These are phyloP conservation scores for Periplaneta americana DNA, from an alignment of 1,140 invertebrate species.

Conservation along the genomic window DNA sequence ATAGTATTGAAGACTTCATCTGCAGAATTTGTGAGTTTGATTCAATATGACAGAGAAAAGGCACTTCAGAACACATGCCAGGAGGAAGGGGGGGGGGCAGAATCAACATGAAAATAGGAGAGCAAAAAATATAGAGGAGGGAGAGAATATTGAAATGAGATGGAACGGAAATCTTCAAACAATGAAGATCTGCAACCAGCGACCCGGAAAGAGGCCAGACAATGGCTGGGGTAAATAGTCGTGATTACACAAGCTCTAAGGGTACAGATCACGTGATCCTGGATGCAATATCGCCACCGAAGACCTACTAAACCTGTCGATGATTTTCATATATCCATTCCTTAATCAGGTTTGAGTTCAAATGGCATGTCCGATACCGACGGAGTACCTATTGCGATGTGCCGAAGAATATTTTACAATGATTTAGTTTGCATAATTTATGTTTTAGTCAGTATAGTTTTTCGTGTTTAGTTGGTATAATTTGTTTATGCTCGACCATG, in stretches of 20 bases:
- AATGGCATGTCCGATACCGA: background rate
- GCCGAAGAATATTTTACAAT: background rate
- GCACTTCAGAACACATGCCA: background rate
- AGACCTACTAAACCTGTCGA: background rate
- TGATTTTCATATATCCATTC: background rate
- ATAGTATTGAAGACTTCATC: no score
- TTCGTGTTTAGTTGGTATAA: no score
- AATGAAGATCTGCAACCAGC: background rate
- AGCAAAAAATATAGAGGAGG: background rate
- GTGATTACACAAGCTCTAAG: background rate
- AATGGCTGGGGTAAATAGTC: background rate
- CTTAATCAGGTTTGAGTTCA: background rate
- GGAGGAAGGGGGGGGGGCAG: background rate
- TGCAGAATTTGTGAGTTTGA: no score
- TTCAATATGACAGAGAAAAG: background rate
- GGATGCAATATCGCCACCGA: background rate
- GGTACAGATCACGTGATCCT: background rate
- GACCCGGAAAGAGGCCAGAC: background rate
- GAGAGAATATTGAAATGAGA: background rate
- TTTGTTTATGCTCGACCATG: no score
- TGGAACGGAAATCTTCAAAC: background rate
- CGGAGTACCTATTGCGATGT: background rate
- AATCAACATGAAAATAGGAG: background rate
- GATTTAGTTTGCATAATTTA: no score
- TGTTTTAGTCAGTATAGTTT: no score